Base-by-base conservation (phyloP, 1,140 invertebrate species). In the Scaptomyza montana region DNA sequence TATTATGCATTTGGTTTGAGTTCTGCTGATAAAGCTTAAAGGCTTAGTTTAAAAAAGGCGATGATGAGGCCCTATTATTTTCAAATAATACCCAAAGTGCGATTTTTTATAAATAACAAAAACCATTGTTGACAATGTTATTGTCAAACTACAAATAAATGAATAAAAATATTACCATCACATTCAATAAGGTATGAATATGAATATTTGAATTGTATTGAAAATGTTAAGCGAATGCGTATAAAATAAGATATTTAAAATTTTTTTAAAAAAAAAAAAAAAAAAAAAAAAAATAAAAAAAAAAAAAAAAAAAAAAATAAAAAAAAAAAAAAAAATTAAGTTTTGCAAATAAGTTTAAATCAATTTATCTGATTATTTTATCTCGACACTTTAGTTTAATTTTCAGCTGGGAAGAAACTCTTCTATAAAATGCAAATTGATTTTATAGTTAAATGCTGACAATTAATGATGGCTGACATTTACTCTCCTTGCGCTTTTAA, bases 401-500 rank as follows among this genome's bases (percentile, higher is more conserved):
- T 36, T 36, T 36, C 33, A 1, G 33, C 7, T 36, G 6, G 33
- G 30, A 9, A 9, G 7, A 43, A 43, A 41, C 39, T 41, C 9
- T 41, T 36, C 8, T 8, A n/a, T 43, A 5, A 43, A 12, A 43
- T n/a, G 10, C 12, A 43, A n/a, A 43, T 10, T 39, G 8, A 9
- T 43, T n/a, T 43, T 43, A 43, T n/a, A n/a, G 3, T 43, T 43
- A 43, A 36, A 7, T 6, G 33, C 7, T 36, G 33, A 9, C 30
- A 33, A 33, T 21, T 1, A 25, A 45, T 25, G 25, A 6, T 33
- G 41, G 3, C 16, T 13, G 30, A 46, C 6, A 45, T 30, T 5
- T 19, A 50, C 19, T 49, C 39, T 21, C 13, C 62, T 56, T 72
- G 69, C 47, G 46, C 47, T 55, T 62, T 61, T 61, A 61, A 61